A percentile compares a stretch with the other conserved stretches of the same genome.
Conservation (phyloP, 2,888 invertebrate genomes). For the Sinopyrophorus schimmeli region DNA sequence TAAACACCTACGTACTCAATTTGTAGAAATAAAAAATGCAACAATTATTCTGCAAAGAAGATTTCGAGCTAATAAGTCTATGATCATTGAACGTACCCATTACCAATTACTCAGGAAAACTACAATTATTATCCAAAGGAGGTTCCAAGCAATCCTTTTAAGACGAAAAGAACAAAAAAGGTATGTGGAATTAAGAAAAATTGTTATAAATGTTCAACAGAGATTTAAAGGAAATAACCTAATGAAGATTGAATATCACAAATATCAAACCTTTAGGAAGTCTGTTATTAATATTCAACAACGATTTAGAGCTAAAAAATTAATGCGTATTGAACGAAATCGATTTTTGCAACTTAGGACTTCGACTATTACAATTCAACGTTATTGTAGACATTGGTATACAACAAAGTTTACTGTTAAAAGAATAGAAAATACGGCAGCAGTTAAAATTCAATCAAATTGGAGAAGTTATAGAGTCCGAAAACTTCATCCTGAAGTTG, state of each 20-base stretch:
- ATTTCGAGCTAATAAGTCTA: conserved; percentile 41
- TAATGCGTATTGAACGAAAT: not conserved
- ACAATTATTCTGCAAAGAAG: conserved; percentile 43
- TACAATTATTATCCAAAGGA: conserved; percentile 13
- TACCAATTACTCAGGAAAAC: conserved; percentile 53
- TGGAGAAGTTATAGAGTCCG: conserved; percentile 55
- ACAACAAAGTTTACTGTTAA: not conserved
- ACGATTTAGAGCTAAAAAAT: conserved; percentile 2
- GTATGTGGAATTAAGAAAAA: conserved; percentile 47
- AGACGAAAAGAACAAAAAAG: conserved; percentile 44
- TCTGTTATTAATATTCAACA: conserved; percentile 16
- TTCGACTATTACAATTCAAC: too few species aligned
- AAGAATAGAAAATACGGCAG: too few species aligned
- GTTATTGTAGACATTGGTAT: not conserved
- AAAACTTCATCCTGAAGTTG: conserved; percentile 39
- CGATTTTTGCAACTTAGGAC: conserved; percentile 37
- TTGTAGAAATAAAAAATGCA: conserved; percentile 36
- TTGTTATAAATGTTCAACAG: conserved; percentile 51
- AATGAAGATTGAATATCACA: conserved; percentile 44
- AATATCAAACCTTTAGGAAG: conserved; percentile 15
- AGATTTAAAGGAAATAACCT: conserved; percentile 53
- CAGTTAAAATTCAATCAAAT: too few species aligned
- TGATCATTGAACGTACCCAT: conserved; percentile 34
- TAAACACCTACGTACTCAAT: conserved; percentile 44
- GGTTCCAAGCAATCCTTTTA: conserved; percentile 50